Evolutionary conservation across 2,888 invertebrate species (phyloP), one percentile per base, ranked within the genome.

Genomic region (Kryphioiulus occultus): DNA sequence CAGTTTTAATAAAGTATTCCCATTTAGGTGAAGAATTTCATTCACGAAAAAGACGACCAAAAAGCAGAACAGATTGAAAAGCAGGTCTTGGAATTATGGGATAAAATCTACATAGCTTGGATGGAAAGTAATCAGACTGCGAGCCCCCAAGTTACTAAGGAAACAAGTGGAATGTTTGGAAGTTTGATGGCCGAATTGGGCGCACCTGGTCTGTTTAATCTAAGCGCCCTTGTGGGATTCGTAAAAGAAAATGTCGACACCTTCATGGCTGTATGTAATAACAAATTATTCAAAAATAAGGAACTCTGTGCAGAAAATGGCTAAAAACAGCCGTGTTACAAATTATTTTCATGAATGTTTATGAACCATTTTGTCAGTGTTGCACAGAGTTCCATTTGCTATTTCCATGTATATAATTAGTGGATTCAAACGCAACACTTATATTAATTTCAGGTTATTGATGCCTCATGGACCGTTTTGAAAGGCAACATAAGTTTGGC

Each of bases 1-100:
- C 85, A 39, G 22, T 17, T 68, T 35, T 47, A 17, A 32, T 85
- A 22, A 22, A 17, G 12, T 26, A 42, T 84, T 26, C n/a, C 89
- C 47, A 87, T 89, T 22, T 90, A 96, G 95, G 94, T 96, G 47
- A 95, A 95, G 91, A 94, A 95, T 91, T 94, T 96, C 90, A 93
- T 97, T 87, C 95, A 95, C 91, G 96, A 96, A 90, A 95, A 96
- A 0, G 96, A 96, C 91, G 94, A 95, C 0, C 94, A 94, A 39
- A 97, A 97, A 92, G 95, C 96, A 68, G 94, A 95, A 42, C 95
- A 95, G 89, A 93, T 98, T 68, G 98, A 98, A 91, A 94, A 95
- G 89, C 97, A 98, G 92, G 95, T 98, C 0, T 92, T 98, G 68
- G 97, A 97, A 92, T 93, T 99, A 26, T 98, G 98, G 97, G 98